phyloP scores from a whole-genome alignment of 2,113 vertebrate genomes.

The Anser brachyrhynchus region DNA sequence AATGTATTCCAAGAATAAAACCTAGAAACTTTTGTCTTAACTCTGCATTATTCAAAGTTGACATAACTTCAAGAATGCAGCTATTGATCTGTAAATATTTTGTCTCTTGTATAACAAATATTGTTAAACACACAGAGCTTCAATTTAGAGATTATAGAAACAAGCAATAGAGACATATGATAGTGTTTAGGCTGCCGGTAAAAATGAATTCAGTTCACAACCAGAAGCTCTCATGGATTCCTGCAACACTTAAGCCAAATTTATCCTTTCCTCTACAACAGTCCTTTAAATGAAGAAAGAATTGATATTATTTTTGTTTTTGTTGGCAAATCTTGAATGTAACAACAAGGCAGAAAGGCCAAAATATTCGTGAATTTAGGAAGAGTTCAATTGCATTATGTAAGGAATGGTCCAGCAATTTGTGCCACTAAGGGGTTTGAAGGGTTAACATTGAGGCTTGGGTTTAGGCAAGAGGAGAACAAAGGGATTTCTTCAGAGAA shows the following conservation, averaged over 20 bases:
- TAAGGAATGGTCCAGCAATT: no score
- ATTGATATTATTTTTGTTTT: not conserved
- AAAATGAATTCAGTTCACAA: not conserved
- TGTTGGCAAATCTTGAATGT: not conserved
- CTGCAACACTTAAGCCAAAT: not conserved
- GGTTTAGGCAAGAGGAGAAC: no score
- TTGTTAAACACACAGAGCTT: not conserved
- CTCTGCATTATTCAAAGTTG: not conserved
- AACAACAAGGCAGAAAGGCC: not conserved
- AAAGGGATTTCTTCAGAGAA: no score
- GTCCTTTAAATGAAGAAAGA: not conserved
- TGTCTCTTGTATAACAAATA: not conserved
- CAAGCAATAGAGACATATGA: not conserved
- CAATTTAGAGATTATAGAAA: not conserved
- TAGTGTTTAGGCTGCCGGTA: not conserved
- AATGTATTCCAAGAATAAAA: not conserved
- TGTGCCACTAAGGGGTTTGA: no score
- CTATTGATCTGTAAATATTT: constrained; percentile 28
- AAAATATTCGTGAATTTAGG: not conserved
- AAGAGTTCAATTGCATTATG: not conserved
- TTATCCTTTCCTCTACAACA: not conserved
- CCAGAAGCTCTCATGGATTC: not conserved
- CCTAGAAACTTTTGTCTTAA: not conserved
- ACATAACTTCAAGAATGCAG: not conserved
- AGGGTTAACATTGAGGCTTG: no score